A percentile compares a stretch with the other conserved stretches of the same genome.
phyloP scores from a whole-genome alignment of 2,113 vertebrate genomes.

The Podocnemis expansa region DNA sequence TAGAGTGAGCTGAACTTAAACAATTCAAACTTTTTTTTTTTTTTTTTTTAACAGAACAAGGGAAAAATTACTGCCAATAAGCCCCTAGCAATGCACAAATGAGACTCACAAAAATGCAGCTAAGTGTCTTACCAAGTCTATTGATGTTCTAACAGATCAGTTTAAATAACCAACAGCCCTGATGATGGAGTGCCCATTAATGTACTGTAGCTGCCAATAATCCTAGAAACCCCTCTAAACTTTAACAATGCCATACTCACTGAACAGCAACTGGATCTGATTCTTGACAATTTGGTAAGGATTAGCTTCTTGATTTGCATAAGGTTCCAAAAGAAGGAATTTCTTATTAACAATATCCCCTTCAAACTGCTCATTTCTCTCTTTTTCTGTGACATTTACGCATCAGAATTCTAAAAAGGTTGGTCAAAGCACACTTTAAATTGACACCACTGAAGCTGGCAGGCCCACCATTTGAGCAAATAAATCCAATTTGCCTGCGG shows the following conservation, averaged over 20 bases:
- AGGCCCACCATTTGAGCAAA: neutral
- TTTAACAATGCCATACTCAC: neutral
- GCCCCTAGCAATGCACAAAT: accelerated
- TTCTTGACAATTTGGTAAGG: neutral
- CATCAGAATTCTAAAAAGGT: neutral
- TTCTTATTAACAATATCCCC: neutral
- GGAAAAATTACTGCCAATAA: neutral
- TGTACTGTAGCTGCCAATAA: neutral
- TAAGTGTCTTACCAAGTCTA: neutral
- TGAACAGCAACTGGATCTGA: neutral
- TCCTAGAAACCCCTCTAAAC: neutral
- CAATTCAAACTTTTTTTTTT: neutral
- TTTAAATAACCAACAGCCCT: neutral
- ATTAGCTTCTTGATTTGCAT: neutral
- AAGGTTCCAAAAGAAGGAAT: neutral
- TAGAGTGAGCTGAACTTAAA: neutral
- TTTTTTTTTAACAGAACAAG: accelerated
- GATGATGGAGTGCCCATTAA: neutral
- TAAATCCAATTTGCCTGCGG: neutral
- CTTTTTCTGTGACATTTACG: neutral
- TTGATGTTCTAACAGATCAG: neutral
- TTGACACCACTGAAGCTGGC: neutral
- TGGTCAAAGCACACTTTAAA: neutral
- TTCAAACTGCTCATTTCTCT: neutral
- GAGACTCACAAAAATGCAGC: neutral